Evolutionary conservation across 1,140 invertebrate species (phyloP), one percentile per base, ranked within the genome.

Genomic region (Zaprionus tsacasi): DNA sequence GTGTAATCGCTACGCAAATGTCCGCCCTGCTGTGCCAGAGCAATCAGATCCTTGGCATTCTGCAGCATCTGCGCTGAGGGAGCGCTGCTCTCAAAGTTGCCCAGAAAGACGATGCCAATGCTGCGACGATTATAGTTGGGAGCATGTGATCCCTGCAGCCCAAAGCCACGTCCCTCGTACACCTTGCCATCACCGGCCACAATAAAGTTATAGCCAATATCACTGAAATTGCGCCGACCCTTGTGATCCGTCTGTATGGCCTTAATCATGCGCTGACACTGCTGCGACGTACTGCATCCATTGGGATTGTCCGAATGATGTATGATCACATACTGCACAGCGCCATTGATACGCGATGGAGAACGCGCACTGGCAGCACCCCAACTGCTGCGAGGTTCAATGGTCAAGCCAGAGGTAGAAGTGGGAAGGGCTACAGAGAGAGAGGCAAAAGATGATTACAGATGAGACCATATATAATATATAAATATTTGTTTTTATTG

Each of bases 141-240:
- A 0, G 95, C 94, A 82, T 97, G 96, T 0, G 95, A 95, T 0
- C 96, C 96, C 0, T 94, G 82, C 1, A 92, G 87, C 7, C 94
- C 93, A 94, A 96, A 97, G 2, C 96, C 96, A n/a, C 96, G 94
- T 0, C 96, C 96, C 82, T 96, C 95, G 76, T 94, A 95, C 3
- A 94, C 93, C 2, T 93, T 90, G 10, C 94, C 94, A 76, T 95
- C 94, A 36, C 94, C 93, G 38, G 94, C 94, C 25, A 93, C 92
- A 7, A 88, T 93, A 55, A 94, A 94, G 76, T 94, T 94, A 94
- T 97, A 94, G 93, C 96, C 93, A 78, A 95, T 96, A 80, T 97
- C 96, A 80, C 93, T 94, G 95, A 96, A 97, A 0, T 92, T 93
- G 1, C 93, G 93, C 12, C 87, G 91, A 36, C 95, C 94, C 91